Evolutionary conservation across 92 coral and sea anemone genomes (phyloP).

Genomic region (Paramuricea clavata): DNA sequence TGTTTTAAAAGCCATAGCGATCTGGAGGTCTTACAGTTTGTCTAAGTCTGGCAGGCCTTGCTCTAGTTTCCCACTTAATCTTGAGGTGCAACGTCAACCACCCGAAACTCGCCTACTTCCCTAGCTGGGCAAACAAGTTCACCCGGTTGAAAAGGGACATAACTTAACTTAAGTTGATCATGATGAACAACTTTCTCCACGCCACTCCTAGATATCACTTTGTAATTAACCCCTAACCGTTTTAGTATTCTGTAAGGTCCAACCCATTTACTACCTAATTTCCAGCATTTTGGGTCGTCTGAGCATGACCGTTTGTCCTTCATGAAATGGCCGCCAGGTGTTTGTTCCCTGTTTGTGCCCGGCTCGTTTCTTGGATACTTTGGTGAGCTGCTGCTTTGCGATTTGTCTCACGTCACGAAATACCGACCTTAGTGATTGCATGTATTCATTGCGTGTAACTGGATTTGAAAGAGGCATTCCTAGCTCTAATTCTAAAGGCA

Average conservation of each 20-base stretch:
- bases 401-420: too few relatives aligned
- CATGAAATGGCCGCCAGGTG: too few relatives aligned
- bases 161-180: neutral
- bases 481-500: slow-evolving; percentile 65
- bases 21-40: neutral
- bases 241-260: too few relatives aligned
- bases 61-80: neutral
- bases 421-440: slow-evolving; percentile 28
- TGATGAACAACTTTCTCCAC: slow-evolving; percentile 17
- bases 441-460: slow-evolving; percentile 52
- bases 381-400: too few relatives aligned
- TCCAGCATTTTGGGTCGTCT: too few relatives aligned
- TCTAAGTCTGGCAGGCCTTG: slow-evolving; percentile 32
- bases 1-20: neutral
- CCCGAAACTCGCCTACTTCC: too few relatives aligned
- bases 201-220: neutral
- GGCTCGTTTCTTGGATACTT: slow-evolving; percentile 4
- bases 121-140: slow-evolving; percentile 9
- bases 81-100: slow-evolving; percentile 12
- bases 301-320: too few relatives aligned
- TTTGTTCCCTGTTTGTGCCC: slow-evolving; percentile 26
- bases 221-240: slow-evolving; percentile 16
- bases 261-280: too few relatives aligned
- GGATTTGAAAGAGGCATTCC: slow-evolving; percentile 65
- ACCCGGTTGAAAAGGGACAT: slow-evolving; percentile 8